A percentile compares a stretch with the other conserved stretches of the same genome.
These are phyloP conservation scores for Odontocerum albicorne DNA, from an alignment of 2,888 invertebrate genomes.

Conservation along the genomic window DNA sequence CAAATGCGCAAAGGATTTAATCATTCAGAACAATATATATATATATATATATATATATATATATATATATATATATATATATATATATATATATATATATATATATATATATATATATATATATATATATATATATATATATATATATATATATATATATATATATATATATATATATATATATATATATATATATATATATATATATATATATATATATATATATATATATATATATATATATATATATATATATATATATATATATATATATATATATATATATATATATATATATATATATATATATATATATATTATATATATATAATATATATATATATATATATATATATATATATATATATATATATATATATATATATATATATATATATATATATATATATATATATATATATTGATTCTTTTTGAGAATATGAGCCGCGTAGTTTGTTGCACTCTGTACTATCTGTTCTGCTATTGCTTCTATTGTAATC, in stretches of 20 bases:
- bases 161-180: background rate
- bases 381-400: background rate
- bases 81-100: background rate
- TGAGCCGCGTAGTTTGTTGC: too few species aligned
- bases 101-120: background rate
- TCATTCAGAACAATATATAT: too few species aligned
- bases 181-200: background rate
- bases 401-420: background rate
- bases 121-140: background rate
- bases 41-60: background rate
- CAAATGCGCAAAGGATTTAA: too few species aligned
- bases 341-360: background rate
- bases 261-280: background rate
- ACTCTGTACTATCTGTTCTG: too few species aligned
- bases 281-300: background rate
- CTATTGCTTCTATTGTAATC: too few species aligned
- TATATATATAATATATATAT: background rate
- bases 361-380: background rate
- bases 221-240: background rate
- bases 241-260: background rate
- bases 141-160: background rate
- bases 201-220: background rate
- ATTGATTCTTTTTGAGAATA: too few species aligned
- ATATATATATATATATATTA: background rate
- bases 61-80: background rate